A percentile compares a stretch with the other conserved stretches of the same genome.
Evolutionary conservation across 1,140 invertebrate species (phyloP).

Genomic region (Arctopsyche grandis): DNA sequence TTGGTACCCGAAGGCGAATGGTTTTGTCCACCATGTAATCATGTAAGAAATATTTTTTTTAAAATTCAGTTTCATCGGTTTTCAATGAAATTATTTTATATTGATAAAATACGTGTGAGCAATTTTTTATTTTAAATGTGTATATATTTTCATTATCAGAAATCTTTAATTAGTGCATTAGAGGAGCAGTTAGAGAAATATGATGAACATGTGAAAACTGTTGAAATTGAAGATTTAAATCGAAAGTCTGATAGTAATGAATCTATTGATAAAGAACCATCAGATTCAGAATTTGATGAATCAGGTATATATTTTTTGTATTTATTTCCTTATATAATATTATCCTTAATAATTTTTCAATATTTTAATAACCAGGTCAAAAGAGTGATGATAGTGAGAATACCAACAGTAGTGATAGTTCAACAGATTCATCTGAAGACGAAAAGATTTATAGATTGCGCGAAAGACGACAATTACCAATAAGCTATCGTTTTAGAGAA

Average conservation of each 20-base stretch:
- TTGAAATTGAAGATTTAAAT: constrained; percentile 74
- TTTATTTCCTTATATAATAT: constrained; percentile 26
- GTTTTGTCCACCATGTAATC: constrained; percentile 96
- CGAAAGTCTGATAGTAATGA: constrained; percentile 67
- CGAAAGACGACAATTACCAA: constrained; percentile 76
- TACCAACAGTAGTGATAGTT: constrained; percentile 56
- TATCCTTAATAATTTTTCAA: too few species aligned
- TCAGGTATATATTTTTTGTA: constrained; percentile 40
- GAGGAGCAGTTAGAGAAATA: constrained; percentile 71
- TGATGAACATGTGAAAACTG: constrained; percentile 69
- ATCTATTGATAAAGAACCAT: constrained; percentile 57
- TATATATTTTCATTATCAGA: constrained; percentile 64
- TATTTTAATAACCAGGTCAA: neutral
- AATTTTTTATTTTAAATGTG: constrained; percentile 27
- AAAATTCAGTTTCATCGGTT: neutral
- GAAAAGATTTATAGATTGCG: constrained; percentile 86
- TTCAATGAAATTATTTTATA: neutral
- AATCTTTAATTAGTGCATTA: constrained; percentile 75
- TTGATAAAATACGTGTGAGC: too few species aligned
- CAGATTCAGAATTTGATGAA: constrained; percentile 35
- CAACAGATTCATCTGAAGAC: constrained; percentile 69
- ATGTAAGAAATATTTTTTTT: constrained; percentile 66
- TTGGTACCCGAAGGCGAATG: constrained; percentile 96
- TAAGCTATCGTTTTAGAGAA: constrained; percentile 89
- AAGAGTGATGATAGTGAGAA: constrained; percentile 48